Conservation (phyloP, 2,797 vertebrate genomes). For the Rhinichthys osculus region DNA sequence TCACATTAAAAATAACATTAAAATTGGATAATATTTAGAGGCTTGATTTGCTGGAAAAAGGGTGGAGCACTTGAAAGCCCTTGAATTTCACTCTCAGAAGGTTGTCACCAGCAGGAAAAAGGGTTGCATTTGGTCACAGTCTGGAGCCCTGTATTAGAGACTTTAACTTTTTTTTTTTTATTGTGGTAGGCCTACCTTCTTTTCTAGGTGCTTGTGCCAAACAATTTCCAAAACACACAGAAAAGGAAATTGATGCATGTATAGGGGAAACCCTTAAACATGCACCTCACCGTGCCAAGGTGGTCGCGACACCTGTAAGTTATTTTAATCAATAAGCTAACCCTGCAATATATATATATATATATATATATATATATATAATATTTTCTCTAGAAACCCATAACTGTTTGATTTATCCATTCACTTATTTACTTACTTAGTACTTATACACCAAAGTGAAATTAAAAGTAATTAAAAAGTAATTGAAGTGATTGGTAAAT, state of each 20-base stretch:
- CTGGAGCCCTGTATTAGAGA: neutral
- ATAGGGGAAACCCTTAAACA: slow-evolving; percentile 30
- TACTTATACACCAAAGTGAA: neutral
- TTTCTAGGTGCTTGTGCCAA: slow-evolving; percentile 2
- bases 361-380: accelerated
- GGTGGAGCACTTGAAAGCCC: too few species aligned
- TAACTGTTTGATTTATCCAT: neutral
- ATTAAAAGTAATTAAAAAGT: neutral
- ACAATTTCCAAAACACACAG: neutral
- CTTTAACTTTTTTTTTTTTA: slow-evolving; percentile 3
- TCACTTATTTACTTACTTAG: too few species aligned
- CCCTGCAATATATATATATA: too few species aligned
- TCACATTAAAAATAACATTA: too few species aligned
- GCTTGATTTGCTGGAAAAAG: too few species aligned
- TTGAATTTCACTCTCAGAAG: too few species aligned
- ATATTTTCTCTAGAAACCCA: too few species aligned
- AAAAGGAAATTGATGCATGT: slow-evolving; percentile 26
- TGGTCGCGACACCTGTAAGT: slow-evolving; percentile 17
- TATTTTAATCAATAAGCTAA: slow-evolving; percentile 1
- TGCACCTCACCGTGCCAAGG: slow-evolving; percentile 40
- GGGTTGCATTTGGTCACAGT: too few species aligned
- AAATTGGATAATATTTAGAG: too few species aligned
- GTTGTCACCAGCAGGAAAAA: too few species aligned
- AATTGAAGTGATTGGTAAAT: neutral
- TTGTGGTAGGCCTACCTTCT: too few species aligned